Percentiles rank a stretch among this genome's conserved stretches.
Evolutionary conservation across 2,797 vertebrate genomes (phyloP).

Genomic region (Otolemur crassicaudatus): DNA sequence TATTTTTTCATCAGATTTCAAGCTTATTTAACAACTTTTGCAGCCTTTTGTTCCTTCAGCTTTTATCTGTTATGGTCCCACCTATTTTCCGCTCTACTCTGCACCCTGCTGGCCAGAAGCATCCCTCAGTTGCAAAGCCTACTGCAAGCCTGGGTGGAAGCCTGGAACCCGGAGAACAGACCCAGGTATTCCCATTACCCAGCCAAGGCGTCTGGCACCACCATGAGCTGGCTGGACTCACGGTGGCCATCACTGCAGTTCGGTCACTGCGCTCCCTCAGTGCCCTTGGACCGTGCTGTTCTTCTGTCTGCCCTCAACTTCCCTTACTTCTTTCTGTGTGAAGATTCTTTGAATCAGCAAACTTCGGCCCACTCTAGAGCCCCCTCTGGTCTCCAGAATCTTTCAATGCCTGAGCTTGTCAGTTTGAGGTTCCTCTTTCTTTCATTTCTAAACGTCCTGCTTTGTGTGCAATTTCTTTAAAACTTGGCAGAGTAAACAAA

Average conservation of each 20-base stretch:
- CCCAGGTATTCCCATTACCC: neutral
- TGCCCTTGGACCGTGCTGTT: neutral
- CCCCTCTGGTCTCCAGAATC: neutral
- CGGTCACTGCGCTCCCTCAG: neutral
- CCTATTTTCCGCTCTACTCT: neutral
- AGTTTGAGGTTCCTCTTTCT: slow-evolving; percentile 27
- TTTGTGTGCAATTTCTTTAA: slow-evolving; percentile 37
- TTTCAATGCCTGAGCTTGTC: neutral
- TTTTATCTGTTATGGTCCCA: neutral
- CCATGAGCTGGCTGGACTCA: neutral
- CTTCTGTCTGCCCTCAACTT: neutral
- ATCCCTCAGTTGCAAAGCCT: neutral
- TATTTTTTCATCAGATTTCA: slow-evolving; percentile 17
- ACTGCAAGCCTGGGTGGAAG: neutral
- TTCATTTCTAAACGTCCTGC: slow-evolving; percentile 23
- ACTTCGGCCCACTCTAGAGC: neutral
- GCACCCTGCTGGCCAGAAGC: neutral
- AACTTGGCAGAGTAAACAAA: slow-evolving; percentile 42
- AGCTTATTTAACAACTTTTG: neutral
- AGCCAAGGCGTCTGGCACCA: neutral
- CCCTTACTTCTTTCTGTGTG: neutral
- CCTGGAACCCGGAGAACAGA: neutral
- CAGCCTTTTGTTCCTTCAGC: neutral
- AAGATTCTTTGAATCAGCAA: neutral
- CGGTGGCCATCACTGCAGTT: fast-evolving